Evolutionary conservation across 2,797 vertebrate species (phyloP).

Genomic region (Malurus splendens): DNA sequence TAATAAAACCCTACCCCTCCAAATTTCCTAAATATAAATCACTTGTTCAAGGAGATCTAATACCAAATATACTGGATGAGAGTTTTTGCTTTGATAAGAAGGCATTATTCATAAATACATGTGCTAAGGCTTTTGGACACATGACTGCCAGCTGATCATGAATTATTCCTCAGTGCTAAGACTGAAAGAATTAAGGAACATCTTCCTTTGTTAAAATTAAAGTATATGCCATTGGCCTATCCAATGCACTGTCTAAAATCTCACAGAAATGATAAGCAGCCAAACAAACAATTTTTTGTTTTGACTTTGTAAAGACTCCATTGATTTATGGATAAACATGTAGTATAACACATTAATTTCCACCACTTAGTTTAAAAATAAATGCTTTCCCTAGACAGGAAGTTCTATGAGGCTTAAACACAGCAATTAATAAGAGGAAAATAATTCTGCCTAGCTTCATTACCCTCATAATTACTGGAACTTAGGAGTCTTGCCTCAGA

Average conservation of each 20-base stretch:
- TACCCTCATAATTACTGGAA: not conserved
- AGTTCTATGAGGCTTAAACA: not conserved
- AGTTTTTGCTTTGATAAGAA: not conserved
- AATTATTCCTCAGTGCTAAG: not conserved
- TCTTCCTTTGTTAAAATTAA: not conserved
- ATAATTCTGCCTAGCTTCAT: not conserved
- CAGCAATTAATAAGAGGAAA: conserved; percentile 12
- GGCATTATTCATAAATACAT: not conserved
- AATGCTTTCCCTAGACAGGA: not conserved
- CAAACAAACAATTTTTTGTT: not conserved
- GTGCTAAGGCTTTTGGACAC: not conserved
- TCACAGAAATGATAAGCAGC: not conserved
- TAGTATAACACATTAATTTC: not conserved
- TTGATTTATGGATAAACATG: conserved; percentile 1
- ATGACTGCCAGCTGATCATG: not conserved
- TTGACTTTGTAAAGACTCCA: not conserved
- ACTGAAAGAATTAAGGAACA: not conserved
- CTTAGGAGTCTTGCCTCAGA: not conserved
- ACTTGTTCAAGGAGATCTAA: not conserved
- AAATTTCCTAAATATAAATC: not conserved
- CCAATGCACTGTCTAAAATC: not conserved
- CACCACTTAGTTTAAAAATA: conserved; percentile 7
- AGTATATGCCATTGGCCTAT: not conserved
- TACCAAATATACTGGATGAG: not conserved
- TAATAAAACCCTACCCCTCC: not conserved